Evolutionary conservation across 2,888 invertebrate genomes (phyloP).

Genomic region (Pecten maximus): DNA sequence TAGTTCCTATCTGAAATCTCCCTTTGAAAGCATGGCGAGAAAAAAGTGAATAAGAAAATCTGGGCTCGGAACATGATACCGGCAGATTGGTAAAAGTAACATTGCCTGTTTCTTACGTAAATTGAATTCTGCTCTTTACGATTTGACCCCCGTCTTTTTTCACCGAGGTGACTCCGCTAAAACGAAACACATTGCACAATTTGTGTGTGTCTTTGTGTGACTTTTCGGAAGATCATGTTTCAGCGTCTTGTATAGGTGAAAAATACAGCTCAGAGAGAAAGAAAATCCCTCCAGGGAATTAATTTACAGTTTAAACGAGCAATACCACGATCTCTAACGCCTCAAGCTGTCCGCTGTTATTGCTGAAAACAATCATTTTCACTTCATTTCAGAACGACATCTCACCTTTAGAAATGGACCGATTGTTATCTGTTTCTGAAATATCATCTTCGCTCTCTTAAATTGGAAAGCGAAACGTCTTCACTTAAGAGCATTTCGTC

Average conservation of each 20-base stretch:
- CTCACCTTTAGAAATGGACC: neutral
- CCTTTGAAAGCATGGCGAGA: neutral
- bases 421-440: slow-evolving; percentile 18
- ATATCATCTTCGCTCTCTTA: neutral
- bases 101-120: neutral
- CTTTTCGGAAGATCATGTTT: neutral
- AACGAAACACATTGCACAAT: neutral
- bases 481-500: neutral
- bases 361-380: neutral
- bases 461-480: neutral
- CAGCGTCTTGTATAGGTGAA: neutral
- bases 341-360: neutral
- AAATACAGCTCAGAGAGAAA: neutral
- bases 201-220: neutral
- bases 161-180: neutral
- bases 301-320: neutral
- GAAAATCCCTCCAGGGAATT: neutral
- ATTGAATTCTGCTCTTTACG: slow-evolving; percentile 6
- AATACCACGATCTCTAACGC: neutral
- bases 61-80: neutral
- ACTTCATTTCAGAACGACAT: neutral
- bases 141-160: slow-evolving; percentile 22
- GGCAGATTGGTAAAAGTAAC: neutral
- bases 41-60: neutral
- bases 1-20: neutral